These are phyloP conservation scores for Addax nasomaculatus DNA, from an alignment of 2,113 vertebrate genomes.

Conservation along the genomic window DNA sequence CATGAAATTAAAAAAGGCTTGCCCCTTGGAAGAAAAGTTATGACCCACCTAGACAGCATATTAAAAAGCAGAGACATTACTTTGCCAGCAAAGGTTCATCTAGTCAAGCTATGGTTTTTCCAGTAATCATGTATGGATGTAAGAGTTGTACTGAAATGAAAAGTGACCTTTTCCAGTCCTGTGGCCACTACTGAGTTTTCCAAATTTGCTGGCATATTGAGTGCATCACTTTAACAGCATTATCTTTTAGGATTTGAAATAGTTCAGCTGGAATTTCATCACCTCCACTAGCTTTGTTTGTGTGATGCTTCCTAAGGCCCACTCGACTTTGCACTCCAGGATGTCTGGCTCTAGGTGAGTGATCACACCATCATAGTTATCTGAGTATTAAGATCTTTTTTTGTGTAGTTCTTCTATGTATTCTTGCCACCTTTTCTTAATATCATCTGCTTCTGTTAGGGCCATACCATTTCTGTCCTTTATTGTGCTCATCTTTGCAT, in stretches of 20 bases:
- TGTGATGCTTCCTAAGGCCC: neutral
- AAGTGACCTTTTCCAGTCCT: neutral
- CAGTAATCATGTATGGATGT: neutral
- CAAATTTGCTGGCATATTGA: neutral
- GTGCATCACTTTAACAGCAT: neutral
- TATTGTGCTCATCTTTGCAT: too few species aligned
- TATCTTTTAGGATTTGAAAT: neutral
- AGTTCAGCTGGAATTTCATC: neutral
- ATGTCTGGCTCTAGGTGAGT: neutral
- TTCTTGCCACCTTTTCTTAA: neutral
- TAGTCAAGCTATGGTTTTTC: neutral
- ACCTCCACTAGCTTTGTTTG: neutral
- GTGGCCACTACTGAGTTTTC: neutral
- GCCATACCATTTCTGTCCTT: too few species aligned
- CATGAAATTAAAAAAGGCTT: neutral
- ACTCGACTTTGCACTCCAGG: neutral
- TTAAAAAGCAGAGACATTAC: neutral
- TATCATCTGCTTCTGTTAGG: too few species aligned
- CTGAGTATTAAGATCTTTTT: neutral
- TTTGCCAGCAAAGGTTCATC: neutral
- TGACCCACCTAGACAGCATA: neutral
- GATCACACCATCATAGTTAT: neutral
- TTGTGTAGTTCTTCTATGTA: neutral
- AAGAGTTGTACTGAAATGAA: neutral
- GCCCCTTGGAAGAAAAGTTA: neutral